phyloP scores from a whole-genome alignment of 2,113 vertebrate genomes.

The Anolis carolinensis region DNA sequence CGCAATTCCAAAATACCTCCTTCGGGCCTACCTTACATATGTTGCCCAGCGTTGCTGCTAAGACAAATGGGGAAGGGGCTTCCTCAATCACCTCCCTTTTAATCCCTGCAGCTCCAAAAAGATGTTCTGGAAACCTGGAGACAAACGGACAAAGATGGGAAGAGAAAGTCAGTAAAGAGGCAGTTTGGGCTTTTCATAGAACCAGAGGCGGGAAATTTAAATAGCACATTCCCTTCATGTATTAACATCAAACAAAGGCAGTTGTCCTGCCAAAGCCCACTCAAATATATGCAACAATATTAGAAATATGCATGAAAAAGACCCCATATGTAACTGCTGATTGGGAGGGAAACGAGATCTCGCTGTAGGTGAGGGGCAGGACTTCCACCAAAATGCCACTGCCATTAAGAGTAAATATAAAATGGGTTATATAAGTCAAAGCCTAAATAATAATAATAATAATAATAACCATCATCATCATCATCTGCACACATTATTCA shows the following conservation, averaged over 20 bases:
- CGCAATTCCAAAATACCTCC: too few species aligned
- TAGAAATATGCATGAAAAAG: background rate
- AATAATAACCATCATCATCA: too few species aligned
- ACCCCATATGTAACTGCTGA: background rate
- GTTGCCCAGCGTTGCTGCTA: conserved; percentile 9
- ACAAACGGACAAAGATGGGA: background rate
- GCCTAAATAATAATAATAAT: too few species aligned
- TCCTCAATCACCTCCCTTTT: background rate
- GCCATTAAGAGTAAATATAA: background rate
- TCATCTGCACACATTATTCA: too few species aligned
- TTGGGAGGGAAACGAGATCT: too few species aligned
- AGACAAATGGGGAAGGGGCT: background rate
- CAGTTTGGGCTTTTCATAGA: background rate
- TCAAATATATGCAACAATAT: background rate
- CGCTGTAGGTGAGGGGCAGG: background rate
- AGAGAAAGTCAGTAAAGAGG: background rate
- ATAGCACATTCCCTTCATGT: background rate
- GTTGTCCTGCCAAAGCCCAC: background rate
- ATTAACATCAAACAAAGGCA: too few species aligned
- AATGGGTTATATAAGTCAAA: background rate
- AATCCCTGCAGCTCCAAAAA: background rate
- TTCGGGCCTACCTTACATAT: background rate
- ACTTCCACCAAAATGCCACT: background rate
- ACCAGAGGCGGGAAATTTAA: background rate
- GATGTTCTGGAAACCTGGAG: background rate